Evolutionary conservation across 2,888 invertebrate genomes (phyloP).

Genomic region (Asteroscopus sphinx): DNA sequence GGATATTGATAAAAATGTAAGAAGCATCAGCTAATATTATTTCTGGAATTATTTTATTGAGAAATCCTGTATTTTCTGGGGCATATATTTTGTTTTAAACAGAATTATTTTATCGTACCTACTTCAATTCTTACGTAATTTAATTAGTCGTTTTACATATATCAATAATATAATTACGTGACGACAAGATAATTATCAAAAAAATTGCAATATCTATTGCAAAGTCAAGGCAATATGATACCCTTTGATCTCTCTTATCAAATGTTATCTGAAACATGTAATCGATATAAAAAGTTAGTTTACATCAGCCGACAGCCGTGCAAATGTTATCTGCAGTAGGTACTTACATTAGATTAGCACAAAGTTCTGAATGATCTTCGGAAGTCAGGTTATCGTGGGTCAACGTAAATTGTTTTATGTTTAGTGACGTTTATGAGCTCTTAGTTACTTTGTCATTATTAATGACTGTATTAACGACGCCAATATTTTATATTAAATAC

Average conservation of each 20-base stretch:
- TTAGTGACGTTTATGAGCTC: conserved; percentile 36
- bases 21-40: too few relatives aligned
- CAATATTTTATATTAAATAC: conserved; percentile 33
- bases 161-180: conserved; percentile 16
- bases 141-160: conserved; percentile 9
- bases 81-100: neutral
- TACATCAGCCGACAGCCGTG: conserved; percentile 31
- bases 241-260: conserved; percentile 43
- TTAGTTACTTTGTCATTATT: conserved; percentile 41
- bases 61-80: neutral
- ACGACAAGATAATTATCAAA: conserved; percentile 26
- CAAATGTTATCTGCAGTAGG: conserved; percentile 38
- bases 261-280: conserved; percentile 34
- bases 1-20: too few relatives aligned
- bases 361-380: conserved; percentile 53
- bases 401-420: conserved; percentile 56
- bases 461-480: conserved; percentile 28
- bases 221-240: conserved; percentile 38
- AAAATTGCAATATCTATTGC: conserved; percentile 28
- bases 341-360: conserved; percentile 39
- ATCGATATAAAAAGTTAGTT: conserved; percentile 37
- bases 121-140: conserved; percentile 12
- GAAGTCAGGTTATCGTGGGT: conserved; percentile 68
- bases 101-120: conserved; percentile 9
- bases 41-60: too few relatives aligned